Conservation (phyloP, 2,797 vertebrate genomes). For the Taenioides sp. region DNA sequence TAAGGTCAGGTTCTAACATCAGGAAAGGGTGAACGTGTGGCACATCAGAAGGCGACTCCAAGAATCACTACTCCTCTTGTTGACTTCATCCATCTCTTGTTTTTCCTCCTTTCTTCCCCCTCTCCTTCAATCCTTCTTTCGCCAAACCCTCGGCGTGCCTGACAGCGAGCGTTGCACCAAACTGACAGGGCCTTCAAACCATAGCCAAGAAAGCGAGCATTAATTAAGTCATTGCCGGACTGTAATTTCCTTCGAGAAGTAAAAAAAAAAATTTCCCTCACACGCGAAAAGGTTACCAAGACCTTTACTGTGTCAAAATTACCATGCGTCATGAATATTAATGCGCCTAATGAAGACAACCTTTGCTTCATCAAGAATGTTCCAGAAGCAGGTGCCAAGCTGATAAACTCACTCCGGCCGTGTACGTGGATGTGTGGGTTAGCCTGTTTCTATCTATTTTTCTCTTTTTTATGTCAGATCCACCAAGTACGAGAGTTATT, state of each 20-base stretch:
- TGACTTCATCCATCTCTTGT: conserved; percentile 70
- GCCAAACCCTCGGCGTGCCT: conserved; percentile 76
- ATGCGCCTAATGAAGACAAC: conserved; percentile 99
- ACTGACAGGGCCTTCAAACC: conserved; percentile 98
- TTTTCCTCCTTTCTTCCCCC: conserved; percentile 50
- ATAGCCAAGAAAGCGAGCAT: conserved; percentile 93
- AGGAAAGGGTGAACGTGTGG: conserved; percentile 41
- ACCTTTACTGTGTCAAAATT: conserved; percentile 99
- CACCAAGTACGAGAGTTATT: conserved; percentile 72
- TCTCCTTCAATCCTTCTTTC: conserved; percentile 72
- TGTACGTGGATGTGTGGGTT: conserved; percentile 42
- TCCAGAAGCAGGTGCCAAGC: conserved; percentile 98
- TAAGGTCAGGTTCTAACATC: conserved; percentile 17
- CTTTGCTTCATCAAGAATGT: conserved; percentile 99
- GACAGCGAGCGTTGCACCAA: conserved; percentile 90
- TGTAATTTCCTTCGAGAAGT: conserved; percentile 99
- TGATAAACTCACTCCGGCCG: conserved; percentile 90
- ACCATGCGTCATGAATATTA: conserved; percentile 99
- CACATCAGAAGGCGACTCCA: conserved; percentile 34
- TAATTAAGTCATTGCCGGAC: conserved; percentile 99
- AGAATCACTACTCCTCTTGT: conserved; percentile 65
- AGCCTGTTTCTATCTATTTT: conserved; percentile 43
- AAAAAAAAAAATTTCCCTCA: conserved; percentile 83
- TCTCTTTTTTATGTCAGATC: conserved; percentile 77
- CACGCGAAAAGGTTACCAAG: conserved; percentile 99